These are phyloP conservation scores for Drosophila colorata DNA, from an alignment of 2,888 invertebrate species.

Conservation along the genomic window DNA sequence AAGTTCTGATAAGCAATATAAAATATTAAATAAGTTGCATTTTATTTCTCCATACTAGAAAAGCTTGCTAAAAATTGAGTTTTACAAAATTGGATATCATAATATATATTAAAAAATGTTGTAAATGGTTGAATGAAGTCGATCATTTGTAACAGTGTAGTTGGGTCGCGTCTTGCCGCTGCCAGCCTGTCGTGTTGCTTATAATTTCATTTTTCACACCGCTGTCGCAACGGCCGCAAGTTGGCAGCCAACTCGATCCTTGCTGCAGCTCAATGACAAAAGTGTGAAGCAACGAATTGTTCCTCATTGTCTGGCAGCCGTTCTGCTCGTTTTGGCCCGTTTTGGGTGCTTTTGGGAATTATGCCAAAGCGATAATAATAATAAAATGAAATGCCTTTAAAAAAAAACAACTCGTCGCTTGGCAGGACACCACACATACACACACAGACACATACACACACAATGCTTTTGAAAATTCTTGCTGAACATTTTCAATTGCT, in stretches of 20 bases:
- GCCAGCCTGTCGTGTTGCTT: constrained; percentile 61
- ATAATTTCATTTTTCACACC: constrained; percentile 82
- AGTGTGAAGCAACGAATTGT: constrained; percentile 59
- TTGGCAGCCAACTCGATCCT: constrained; percentile 46
- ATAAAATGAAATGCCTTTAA: constrained; percentile 59
- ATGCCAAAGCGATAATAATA: constrained; percentile 78
- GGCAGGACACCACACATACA: constrained; percentile 6
- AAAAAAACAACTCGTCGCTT: constrained; percentile 17
- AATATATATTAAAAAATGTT: no score
- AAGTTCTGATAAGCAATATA: no score
- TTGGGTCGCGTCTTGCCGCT: background rate
- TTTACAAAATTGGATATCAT: no score
- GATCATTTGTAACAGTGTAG: constrained; percentile 2
- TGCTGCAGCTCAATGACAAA: constrained; percentile 47
- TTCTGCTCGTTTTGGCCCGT: constrained; percentile 10
- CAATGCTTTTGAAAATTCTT: constrained; percentile 44
- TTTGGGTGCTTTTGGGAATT: constrained; percentile 55
- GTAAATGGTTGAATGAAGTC: background rate
- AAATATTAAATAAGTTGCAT: no score
- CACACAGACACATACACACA: background rate
- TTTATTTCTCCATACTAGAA: no score
- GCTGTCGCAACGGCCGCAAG: constrained; percentile 61
- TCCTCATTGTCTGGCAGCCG: constrained; percentile 41
- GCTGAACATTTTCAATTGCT: constrained; percentile 26
- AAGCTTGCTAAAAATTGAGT: no score